These are phyloP conservation scores for Phenacoccus solenopsis DNA, from an alignment of 1,140 invertebrate genomes.

Conservation along the genomic window DNA sequence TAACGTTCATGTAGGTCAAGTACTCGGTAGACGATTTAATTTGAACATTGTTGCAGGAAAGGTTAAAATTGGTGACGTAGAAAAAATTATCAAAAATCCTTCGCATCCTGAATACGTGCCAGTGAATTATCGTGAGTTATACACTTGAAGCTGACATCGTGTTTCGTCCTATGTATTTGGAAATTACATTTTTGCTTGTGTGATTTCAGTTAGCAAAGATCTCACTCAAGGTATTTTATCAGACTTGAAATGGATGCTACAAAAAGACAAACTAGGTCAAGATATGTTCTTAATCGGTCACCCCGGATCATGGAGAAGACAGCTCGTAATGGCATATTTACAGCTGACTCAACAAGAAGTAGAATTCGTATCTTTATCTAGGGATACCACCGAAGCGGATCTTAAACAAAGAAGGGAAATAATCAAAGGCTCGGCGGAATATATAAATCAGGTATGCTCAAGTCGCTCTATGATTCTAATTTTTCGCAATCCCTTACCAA, in stretches of 20 bases:
- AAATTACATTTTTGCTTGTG: neutral
- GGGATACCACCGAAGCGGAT: slow-evolving; percentile 94
- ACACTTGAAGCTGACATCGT: slow-evolving; percentile 19
- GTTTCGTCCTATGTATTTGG: slow-evolving; percentile 19
- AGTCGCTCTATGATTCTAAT: too few species aligned
- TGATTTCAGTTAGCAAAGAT: slow-evolving; percentile 38
- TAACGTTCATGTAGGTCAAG: neutral
- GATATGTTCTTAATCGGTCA: slow-evolving; percentile 90
- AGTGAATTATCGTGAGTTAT: slow-evolving; percentile 59
- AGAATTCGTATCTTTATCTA: slow-evolving; percentile 84
- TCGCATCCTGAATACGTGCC: slow-evolving; percentile 68
- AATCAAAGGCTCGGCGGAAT: slow-evolving; percentile 66
- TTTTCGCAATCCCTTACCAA: neutral
- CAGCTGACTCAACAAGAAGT: slow-evolving; percentile 79
- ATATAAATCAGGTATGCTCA: slow-evolving; percentile 72
- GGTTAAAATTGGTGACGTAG: slow-evolving; percentile 63
- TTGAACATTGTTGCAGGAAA: slow-evolving; percentile 25
- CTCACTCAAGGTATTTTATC: slow-evolving; percentile 59
- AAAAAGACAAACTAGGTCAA: slow-evolving; percentile 82
- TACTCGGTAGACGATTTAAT: neutral
- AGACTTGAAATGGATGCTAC: slow-evolving; percentile 85
- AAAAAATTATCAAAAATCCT: slow-evolving; percentile 46
- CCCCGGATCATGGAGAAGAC: slow-evolving; percentile 65
- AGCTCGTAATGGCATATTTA: slow-evolving; percentile 72
- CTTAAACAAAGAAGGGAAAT: slow-evolving; percentile 93